Percentiles rank a stretch among this genome's conserved stretches.
Conservation (phyloP, 2,888 invertebrate species). For the Yponomeuta plumbellus region DNA sequence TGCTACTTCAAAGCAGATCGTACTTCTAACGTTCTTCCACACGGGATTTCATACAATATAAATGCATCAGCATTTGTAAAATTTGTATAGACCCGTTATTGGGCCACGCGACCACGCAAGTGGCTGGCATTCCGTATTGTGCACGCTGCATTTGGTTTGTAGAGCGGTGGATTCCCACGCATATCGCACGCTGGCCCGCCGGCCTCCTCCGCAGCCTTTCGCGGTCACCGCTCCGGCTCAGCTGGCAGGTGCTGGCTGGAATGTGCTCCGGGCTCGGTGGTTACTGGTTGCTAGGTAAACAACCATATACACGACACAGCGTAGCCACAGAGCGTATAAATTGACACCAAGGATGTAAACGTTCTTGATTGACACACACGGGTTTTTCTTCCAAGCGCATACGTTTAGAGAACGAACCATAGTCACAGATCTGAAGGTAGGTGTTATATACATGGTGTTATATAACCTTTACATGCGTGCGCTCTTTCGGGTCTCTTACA, state of each 20-base stretch:
- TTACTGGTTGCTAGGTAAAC: not conserved
- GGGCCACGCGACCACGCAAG: slow-evolving; percentile 5
- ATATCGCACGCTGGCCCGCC: slow-evolving; percentile 42
- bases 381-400: no score
- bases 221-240: slow-evolving; percentile 26
- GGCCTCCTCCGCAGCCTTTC: slow-evolving; percentile 38
- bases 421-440: no score
- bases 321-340: no score
- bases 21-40: no score
- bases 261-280: not conserved
- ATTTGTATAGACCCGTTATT: not conserved
- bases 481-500: no score
- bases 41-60: no score
- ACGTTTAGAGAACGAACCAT: no score
- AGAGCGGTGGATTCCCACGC: slow-evolving; percentile 54
- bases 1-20: no score
- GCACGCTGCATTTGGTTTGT: slow-evolving; percentile 31
- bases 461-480: no score
- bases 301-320: not conserved
- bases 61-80: not conserved
- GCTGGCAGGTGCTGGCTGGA: slow-evolving; percentile 20
- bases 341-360: no score
- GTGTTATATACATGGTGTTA: no score
- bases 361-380: no score
- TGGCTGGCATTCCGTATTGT: slow-evolving; percentile 13